Percentiles rank a stretch among this genome's conserved stretches.
phyloP scores from a whole-genome alignment of 2,797 vertebrate genomes.

The Clarias pachynema region DNA sequence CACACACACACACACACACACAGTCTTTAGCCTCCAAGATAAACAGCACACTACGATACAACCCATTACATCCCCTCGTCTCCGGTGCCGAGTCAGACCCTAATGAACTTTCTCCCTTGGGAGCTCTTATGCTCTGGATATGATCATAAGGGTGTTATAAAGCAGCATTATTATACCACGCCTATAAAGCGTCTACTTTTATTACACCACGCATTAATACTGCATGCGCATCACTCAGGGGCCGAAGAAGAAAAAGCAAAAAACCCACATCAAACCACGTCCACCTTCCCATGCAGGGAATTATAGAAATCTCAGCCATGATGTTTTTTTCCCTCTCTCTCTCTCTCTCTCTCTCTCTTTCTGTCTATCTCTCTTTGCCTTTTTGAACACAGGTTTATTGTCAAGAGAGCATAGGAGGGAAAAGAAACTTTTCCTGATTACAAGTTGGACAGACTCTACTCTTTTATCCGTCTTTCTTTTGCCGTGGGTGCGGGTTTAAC shows the following conservation, averaged over 20 bases:
- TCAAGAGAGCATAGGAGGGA: background rate
- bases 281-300: background rate
- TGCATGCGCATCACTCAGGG: constrained; percentile 48
- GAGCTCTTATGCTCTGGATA: constrained; percentile 46
- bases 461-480: background rate
- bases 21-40: constrained; percentile 70
- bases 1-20: constrained; percentile 43
- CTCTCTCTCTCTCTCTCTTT: too few species aligned
- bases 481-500: background rate
- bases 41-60: constrained; percentile 50
- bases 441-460: background rate
- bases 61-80: constrained; percentile 76
- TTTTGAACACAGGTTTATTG: background rate
- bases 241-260: background rate
- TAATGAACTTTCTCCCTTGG: constrained; percentile 56
- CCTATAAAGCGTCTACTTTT: constrained; percentile 48
- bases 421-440: background rate
- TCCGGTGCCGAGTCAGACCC: constrained; percentile 55
- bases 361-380: too few species aligned
- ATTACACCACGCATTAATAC: constrained; percentile 51
- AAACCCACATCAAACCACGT: background rate
- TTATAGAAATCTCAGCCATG: background rate
- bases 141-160: constrained; percentile 59
- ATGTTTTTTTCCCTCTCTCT: background rate
- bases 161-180: constrained; percentile 52